Evolutionary conservation across 2,797 vertebrate genomes (phyloP), one percentile per base, ranked within the genome.

Genomic region (Microctenopoma stevenorrisi): DNA sequence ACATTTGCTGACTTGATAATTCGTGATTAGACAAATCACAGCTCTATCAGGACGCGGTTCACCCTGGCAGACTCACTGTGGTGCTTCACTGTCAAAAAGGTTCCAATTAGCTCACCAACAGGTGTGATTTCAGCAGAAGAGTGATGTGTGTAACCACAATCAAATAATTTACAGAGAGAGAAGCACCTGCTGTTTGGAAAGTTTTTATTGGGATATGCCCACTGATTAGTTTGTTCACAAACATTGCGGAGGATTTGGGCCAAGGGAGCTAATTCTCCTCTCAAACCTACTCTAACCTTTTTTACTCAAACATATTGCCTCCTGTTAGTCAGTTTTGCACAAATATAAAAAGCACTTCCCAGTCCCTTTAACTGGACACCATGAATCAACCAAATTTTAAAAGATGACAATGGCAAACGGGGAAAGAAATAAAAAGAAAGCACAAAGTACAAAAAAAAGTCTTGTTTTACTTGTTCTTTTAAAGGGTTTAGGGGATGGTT

Each of bases 291-390:
- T 42, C 11, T 58, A 51, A 64, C 30, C 60, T 63, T 76, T 79
- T 75, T 77, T 54, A 79, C 54, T 78, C 72, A 74, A 11, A 50
- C 61, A 69, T 69, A 59, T 64, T 61, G 68, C 33, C 50, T 56
- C 58, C 51, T 33, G 52, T 28, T 6, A 56, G 60, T 77, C 68
- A 73, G 57, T 73, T 78, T 67, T 47, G 58, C 46, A 49, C 18
- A 65, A 62, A 64, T 4, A 78, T 30, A 4, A 4, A 61, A 77
- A 44, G 50, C 25, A 64, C 33, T 73, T 84, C 30, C 64, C 91
- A 88, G 96, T 98, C 96, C 96, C 97, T 98, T 98, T 98, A 98
- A 98, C 96, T 95, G 93, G 94, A 95, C 94, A 94, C 91, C 91
- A 87, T 95, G 94, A 92, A 91, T 95, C 52, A 95, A 95, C 93